Evolutionary conservation across 37 sponge, comb jelly and placozoan species (phyloP).

Genomic region (Halichondria panicea): DNA sequence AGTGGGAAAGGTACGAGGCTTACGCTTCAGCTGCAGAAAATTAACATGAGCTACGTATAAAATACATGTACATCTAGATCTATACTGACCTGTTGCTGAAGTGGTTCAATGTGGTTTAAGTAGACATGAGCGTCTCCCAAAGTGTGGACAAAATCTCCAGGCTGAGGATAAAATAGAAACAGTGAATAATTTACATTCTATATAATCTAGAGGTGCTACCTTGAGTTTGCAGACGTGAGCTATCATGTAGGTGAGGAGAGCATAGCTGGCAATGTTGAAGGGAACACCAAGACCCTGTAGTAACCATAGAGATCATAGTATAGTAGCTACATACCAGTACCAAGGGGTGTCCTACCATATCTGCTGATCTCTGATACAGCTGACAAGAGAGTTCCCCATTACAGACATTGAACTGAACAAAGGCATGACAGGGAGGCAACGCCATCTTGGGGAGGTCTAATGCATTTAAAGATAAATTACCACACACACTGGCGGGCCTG

Average conservation of each 20-base stretch:
- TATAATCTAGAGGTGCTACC: constrained; percentile 12
- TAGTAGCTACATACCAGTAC: background rate
- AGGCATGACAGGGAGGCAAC: constrained; percentile 94
- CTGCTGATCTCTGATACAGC: constrained; percentile 94
- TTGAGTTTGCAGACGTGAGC: constrained; percentile 90
- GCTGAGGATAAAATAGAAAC: constrained; percentile 35
- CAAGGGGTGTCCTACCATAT: constrained; percentile 62
- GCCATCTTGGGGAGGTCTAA: constrained; percentile 89
- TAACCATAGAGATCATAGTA: background rate
- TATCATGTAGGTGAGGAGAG: constrained; percentile 97
- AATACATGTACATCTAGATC: background rate
- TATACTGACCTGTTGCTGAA: constrained; percentile 75
- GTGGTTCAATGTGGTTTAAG: constrained; percentile 90
- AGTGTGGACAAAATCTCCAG: constrained; percentile 84
- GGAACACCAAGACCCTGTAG: constrained; percentile 95
- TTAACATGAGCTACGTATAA: background rate
- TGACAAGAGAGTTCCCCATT: constrained; percentile 95
- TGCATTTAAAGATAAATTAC: no score
- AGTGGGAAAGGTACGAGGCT: constrained; percentile 79
- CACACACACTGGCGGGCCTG: no score
- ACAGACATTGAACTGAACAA: constrained; percentile 96
- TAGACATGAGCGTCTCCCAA: constrained; percentile 94
- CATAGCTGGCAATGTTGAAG: constrained; percentile 98
- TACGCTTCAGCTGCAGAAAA: constrained; percentile 56
- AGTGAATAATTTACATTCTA: background rate